Conservation (phyloP, 37 sponge, comb jelly and placozoan genomes). For the Theonella swinhoei region DNA sequence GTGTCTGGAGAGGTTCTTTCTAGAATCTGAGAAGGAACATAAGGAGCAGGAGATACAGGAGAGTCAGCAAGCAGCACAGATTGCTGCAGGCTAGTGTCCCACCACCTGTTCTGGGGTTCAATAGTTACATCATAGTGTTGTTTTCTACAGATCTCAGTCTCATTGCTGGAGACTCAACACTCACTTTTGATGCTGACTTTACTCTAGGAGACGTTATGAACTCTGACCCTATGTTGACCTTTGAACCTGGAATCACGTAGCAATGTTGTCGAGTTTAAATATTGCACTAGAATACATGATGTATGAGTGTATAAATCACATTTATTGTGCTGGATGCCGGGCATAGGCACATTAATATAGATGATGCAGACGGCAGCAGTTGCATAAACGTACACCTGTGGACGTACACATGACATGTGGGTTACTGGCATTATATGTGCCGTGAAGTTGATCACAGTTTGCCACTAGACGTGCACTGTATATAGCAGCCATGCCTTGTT, state of each 20-base stretch:
- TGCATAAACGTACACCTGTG: too few relatives aligned
- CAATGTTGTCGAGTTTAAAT: too few relatives aligned
- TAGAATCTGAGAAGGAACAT: conserved; percentile 54
- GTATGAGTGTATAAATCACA: too few relatives aligned
- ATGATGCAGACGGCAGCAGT: too few relatives aligned
- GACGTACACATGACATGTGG: too few relatives aligned
- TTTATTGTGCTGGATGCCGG: too few relatives aligned
- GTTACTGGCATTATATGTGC: too few relatives aligned
- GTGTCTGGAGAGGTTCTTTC: conserved; percentile 35
- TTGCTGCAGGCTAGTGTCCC: conserved; percentile 37
- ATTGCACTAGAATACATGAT: too few relatives aligned
- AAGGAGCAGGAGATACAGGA: conserved; percentile 40
- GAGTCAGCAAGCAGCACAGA: conserved; percentile 44
- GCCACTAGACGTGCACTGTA: too few relatives aligned
- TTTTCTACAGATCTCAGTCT: conserved; percentile 39
- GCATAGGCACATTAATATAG: too few relatives aligned
- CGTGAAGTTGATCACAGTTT: too few relatives aligned
- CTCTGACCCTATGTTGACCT: conserved; percentile 21
- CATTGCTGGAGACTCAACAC: conserved; percentile 11
- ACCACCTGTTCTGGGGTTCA: not conserved
- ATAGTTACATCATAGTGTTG: not conserved
- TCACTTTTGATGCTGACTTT: conserved; percentile 46
- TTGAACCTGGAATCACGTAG: conserved; percentile 48
- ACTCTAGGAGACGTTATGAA: conserved; percentile 30
- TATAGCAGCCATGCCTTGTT: too few relatives aligned